Evolutionary conservation across 2,113 vertebrate genomes (phyloP), one percentile per base, ranked within the genome.

Genomic region (Falco punctatus): DNA sequence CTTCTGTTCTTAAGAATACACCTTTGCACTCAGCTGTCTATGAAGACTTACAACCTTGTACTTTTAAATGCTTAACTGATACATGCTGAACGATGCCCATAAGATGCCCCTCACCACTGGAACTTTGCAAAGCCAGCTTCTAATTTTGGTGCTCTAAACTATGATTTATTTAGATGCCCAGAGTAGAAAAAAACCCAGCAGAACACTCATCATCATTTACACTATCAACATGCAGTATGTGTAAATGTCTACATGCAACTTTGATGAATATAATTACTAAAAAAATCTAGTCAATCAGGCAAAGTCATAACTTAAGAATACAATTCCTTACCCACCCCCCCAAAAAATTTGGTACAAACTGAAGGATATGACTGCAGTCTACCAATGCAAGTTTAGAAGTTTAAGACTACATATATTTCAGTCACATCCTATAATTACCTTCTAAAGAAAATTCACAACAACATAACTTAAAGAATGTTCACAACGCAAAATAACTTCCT

Each of bases 321-420:
- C 5, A 65, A 13, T 33, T 69, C 19, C 27, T 51, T 9, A 15
- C 7, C 11, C 17, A 28, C 4, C 1, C 3, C 2, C 4, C 1
- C 4, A 35, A 18, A 52, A 71, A 16, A 52, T 15, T 4, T 21
- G 26, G 51, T n/a, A 46, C 17, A 23, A 93, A 64, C 15, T 38
- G n/a, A 92, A 84, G 21, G 13, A 16, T 24, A 51, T 15, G 1
- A 61, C 18, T 40, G 16, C 22, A 65, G 11, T 59, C 22, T 64
- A 81, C 81, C n/a, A 80, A 51, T 8, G 0, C 14, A 51, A 87
- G 15, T 12, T 59, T 15, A 71, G 17, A 79, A 75, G 3, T 3
- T 46, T 62, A 62, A 73, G 55, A 86, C 4, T 42, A 78, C 85
- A 35, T 15, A 15, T n/a, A 61, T 72, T 85, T 88, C 51, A 74